Evolutionary conservation across 2,797 vertebrate species (phyloP).

Genomic region (Anolis apletophallus): DNA sequence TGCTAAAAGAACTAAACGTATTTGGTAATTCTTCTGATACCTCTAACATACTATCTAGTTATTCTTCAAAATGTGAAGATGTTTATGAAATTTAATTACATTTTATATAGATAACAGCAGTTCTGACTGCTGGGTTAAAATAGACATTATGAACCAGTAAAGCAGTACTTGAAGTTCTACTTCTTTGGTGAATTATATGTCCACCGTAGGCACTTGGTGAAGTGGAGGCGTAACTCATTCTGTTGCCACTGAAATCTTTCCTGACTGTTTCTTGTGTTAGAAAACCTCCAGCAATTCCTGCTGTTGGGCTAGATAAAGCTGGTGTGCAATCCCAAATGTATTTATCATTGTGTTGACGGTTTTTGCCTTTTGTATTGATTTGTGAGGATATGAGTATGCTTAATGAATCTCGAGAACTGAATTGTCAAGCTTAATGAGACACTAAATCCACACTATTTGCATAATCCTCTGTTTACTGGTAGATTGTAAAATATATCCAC

Average conservation of each 20-base stretch:
- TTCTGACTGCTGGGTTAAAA: slow-evolving; percentile 57
- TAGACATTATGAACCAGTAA: slow-evolving; percentile 55
- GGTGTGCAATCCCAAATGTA: neutral
- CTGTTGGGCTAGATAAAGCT: slow-evolving; percentile 33
- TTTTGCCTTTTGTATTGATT: slow-evolving; percentile 51
- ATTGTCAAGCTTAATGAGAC: slow-evolving; percentile 64
- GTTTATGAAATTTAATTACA: slow-evolving; percentile 62
- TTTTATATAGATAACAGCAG: slow-evolving; percentile 60
- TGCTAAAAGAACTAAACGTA: slow-evolving; percentile 18
- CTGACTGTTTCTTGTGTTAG: slow-evolving; percentile 49
- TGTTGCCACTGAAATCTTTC: slow-evolving; percentile 52
- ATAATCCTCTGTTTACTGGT: slow-evolving; percentile 72
- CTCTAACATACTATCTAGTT: slow-evolving; percentile 54
- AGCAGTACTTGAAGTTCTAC: slow-evolving; percentile 62
- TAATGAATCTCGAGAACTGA: slow-evolving; percentile 63
- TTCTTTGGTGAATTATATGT: slow-evolving; percentile 51
- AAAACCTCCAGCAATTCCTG: slow-evolving; percentile 46
- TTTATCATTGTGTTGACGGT: slow-evolving; percentile 36
- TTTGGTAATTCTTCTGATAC: slow-evolving; percentile 31
- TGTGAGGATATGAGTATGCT: slow-evolving; percentile 51
- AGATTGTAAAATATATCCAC: slow-evolving; percentile 68
- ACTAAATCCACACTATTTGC: slow-evolving; percentile 70
- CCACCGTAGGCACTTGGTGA: slow-evolving; percentile 53
- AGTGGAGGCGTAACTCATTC: slow-evolving; percentile 60
- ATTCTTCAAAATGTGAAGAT: slow-evolving; percentile 53